phyloP scores from a whole-genome alignment of 2,113 vertebrate genomes.

The Gymnarchus niloticus region DNA sequence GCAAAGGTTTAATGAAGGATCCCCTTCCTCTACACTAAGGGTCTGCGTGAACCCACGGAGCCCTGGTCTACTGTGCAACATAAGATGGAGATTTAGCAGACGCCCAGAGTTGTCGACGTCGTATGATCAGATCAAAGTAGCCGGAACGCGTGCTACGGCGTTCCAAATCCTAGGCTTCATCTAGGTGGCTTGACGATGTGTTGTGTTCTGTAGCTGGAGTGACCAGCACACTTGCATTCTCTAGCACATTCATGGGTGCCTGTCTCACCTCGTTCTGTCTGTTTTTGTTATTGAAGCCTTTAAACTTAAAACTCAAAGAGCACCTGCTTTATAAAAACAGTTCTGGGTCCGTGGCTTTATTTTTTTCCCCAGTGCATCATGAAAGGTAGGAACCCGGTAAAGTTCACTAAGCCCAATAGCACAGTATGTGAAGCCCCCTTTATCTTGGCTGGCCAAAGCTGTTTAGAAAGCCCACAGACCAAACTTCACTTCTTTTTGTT shows the following conservation, averaged over 20 bases:
- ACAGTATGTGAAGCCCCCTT: not conserved
- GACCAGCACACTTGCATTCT: not conserved
- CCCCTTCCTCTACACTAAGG: not conserved
- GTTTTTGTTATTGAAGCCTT: not conserved
- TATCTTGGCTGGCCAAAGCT: too few species aligned
- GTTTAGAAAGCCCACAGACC: too few species aligned
- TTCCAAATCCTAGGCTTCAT: not conserved
- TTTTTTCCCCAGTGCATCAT: not conserved
- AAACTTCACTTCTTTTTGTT: not conserved
- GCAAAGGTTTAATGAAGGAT: not conserved
- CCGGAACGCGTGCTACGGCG: not conserved
- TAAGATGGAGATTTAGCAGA: not conserved
- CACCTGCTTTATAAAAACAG: not conserved
- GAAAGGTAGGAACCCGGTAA: not conserved
- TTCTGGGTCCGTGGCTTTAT: too few species aligned
- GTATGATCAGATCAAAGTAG: not conserved
- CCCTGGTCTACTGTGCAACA: not conserved
- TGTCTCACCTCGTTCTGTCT: not conserved
- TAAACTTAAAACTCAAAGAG: not conserved
- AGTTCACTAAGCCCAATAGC: not conserved
- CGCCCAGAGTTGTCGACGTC: not conserved
- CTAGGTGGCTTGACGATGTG: not conserved
- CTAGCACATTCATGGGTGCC: not conserved
- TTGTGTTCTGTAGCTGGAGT: not conserved
- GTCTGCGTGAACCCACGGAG: not conserved